Evolutionary conservation across 1,140 invertebrate species (phyloP), one percentile per base, ranked within the genome.

Genomic region (Zeugodacus cucurbitae): DNA sequence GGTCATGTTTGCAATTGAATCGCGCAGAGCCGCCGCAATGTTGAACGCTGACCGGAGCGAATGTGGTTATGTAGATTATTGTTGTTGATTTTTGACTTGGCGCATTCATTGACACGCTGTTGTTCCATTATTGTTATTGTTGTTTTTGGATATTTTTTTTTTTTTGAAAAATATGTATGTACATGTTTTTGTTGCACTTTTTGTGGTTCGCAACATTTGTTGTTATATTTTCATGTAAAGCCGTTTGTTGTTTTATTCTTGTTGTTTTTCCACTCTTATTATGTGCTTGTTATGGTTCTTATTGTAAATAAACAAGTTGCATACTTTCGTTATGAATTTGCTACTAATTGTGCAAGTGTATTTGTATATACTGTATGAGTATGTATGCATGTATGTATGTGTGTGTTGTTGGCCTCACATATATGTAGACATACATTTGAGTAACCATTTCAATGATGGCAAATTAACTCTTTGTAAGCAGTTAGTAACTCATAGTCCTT

Each of bases 1-100:
- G 74, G 74, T 48, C 41, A 82, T 82, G 41, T 82, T 82, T 82
- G 74, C 74, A 82, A 82, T 54, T 82, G 74, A 48, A 82, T 82
- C 74, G 74, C 41, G 22, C 48, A 26, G 3, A 17, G 48, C 48
- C 14, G 74, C 74, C 74, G 44, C 74, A 82, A 82, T 82, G n/a
- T n/a, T n/a, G n/a, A n/a, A 11, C 44, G 41, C 14, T 82, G 41
- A 48, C 74, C 44, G 74, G 41, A 48, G 74, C 26, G 41, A 54
- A 82, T 82, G 74, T 44, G 70, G 70, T 82, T 82, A 82, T 82
- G 74, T 26, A n/a, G 74, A 29, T 82, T 82, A 48, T 82, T 82
- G 74, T 82, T 82, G 41, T 82, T 82, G 41, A 22, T 82, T 82
- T 82, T 82, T 26, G 17, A 41, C 41, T 54, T 82, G 48, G n/a